Percentiles rank a stretch among this genome's conserved stretches.
Evolutionary conservation across 2,113 vertebrate species (phyloP).

Genomic region (Oxygymnocypris stewartii): DNA sequence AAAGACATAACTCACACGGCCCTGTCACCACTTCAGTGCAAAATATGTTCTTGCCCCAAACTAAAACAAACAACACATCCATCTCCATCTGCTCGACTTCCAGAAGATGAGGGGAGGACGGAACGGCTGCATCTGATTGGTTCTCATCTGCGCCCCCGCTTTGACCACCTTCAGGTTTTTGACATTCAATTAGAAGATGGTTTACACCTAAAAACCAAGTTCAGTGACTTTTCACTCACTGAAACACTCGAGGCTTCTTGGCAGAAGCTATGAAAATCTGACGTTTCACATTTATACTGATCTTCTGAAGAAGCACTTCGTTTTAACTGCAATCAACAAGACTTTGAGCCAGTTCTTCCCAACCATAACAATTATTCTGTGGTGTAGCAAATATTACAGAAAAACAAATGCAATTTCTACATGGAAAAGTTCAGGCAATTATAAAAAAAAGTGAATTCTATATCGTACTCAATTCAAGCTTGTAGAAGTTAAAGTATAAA

Average conservation of each 20-base stretch:
- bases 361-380: background rate
- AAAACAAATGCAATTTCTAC: no score
- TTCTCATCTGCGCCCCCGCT: background rate
- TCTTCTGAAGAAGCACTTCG: background rate
- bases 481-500: no score
- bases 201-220: constrained; percentile 61
- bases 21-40: constrained; percentile 67
- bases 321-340: background rate
- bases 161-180: constrained; percentile 45
- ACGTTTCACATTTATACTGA: background rate
- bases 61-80: constrained; percentile 78
- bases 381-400: no score
- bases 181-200: constrained; percentile 59
- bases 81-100: constrained; percentile 70
- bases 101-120: constrained; percentile 47
- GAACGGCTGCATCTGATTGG: constrained; percentile 35
- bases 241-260: background rate
- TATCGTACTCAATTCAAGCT: no score
- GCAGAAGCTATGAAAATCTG: background rate
- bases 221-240: constrained; percentile 47
- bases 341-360: background rate
- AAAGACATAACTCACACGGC: constrained; percentile 64
- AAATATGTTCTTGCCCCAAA: constrained; percentile 74
- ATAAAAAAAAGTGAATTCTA: no score
- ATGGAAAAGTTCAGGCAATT: no score